These are phyloP conservation scores for Synergus itoensis DNA, from an alignment of 2,888 invertebrate genomes.

Conservation along the genomic window DNA sequence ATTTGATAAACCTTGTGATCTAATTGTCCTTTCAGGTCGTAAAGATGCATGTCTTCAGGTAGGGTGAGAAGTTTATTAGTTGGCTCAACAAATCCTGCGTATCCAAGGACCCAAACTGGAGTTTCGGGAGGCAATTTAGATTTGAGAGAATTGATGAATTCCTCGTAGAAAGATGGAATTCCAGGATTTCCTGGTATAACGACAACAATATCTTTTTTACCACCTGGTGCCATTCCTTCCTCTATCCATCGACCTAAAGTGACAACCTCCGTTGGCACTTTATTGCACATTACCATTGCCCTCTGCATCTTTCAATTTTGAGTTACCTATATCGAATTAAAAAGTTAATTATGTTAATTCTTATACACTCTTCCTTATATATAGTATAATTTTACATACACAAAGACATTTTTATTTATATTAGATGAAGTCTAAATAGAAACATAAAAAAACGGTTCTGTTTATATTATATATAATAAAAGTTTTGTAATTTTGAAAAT, in stretches of 20 bases:
- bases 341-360: background rate
- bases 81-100: constrained; percentile 90
- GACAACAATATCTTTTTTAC: constrained; percentile 83
- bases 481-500: background rate
- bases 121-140: constrained; percentile 80
- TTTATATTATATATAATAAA: background rate
- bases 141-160: constrained; percentile 85
- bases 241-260: constrained; percentile 86
- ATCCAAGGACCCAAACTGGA: constrained; percentile 90
- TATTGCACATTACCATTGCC: constrained; percentile 81
- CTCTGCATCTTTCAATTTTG: constrained; percentile 74
- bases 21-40: constrained; percentile 88
- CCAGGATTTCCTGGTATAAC: constrained; percentile 95
- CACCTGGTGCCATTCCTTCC: constrained; percentile 79
- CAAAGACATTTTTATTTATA: no score
- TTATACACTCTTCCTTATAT: no score
- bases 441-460: no score
- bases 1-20: constrained; percentile 83
- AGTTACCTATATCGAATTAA: background rate
- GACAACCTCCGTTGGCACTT: constrained; percentile 86
- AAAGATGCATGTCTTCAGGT: constrained; percentile 80
- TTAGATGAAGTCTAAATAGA: no score
- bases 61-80: background rate
- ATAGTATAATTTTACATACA: no score
- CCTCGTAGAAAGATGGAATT: constrained; percentile 87